These are phyloP conservation scores for Tenthredo amoena DNA, from an alignment of 2,888 invertebrate species.

Conservation along the genomic window DNA sequence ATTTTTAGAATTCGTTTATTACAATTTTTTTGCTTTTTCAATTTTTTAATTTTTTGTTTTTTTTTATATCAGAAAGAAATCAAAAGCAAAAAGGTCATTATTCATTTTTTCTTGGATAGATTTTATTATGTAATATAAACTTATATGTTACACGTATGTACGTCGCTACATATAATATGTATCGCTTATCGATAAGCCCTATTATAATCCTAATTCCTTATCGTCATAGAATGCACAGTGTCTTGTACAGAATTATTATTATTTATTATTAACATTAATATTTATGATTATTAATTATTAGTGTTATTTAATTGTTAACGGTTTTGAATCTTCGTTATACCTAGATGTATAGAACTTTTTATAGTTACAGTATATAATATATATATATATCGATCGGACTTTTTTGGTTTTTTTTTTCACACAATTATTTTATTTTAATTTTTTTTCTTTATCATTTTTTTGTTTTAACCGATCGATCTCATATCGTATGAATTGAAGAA, in stretches of 20 bases:
- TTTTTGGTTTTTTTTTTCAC: background rate
- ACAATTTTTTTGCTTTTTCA: too few relatives aligned
- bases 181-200: constrained; percentile 69
- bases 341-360: background rate
- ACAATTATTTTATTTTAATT: too few relatives aligned
- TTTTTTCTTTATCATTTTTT: too few relatives aligned
- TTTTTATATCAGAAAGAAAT: background rate
- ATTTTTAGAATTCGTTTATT: background rate
- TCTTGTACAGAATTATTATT: constrained; percentile 73
- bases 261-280: constrained; percentile 67
- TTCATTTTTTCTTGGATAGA: constrained; percentile 70
- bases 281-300: constrained; percentile 37
- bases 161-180: constrained; percentile 71
- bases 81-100: background rate
- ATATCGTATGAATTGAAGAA: background rate
- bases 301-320: constrained; percentile 26
- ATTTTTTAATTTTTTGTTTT: background rate
- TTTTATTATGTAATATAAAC: constrained; percentile 78
- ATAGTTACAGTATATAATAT: background rate
- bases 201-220: constrained; percentile 65
- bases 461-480: too few relatives aligned
- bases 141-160: constrained; percentile 75
- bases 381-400: background rate
- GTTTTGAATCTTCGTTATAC: constrained; percentile 17
- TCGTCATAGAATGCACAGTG: constrained; percentile 74